phyloP scores from a whole-genome alignment of 2,113 vertebrate genomes.

The Trogon melanurus region DNA sequence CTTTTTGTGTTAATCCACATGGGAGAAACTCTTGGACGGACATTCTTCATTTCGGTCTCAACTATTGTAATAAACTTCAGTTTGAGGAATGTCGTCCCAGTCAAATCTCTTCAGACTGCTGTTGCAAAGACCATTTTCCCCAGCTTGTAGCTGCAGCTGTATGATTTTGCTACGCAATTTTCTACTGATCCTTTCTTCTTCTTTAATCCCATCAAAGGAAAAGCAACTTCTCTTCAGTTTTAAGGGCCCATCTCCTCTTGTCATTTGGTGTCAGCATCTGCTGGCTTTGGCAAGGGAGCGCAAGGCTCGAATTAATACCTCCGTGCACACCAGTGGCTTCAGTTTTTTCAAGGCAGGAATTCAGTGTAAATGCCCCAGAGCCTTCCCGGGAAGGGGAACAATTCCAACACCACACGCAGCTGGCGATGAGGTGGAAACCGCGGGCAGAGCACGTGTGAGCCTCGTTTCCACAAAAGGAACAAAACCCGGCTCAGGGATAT shows the following conservation, averaged over 20 bases:
- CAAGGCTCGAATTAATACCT: not conserved
- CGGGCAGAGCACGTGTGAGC: accelerated
- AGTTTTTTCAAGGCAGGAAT: not conserved
- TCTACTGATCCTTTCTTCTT: not conserved
- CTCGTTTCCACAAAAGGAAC: not conserved
- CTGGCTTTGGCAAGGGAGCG: not conserved
- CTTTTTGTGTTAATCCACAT: not conserved
- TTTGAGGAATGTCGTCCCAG: not conserved
- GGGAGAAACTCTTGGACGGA: not conserved
- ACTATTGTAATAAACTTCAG: not conserved
- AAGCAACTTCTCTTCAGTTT: not conserved
- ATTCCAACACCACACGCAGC: not conserved
- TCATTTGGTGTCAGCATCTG: not conserved
- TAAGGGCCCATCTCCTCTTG: not conserved
- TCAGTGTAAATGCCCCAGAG: not conserved
- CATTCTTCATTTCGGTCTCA: not conserved
- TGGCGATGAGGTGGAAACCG: not conserved
- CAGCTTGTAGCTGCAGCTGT: not conserved
- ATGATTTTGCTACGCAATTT: not conserved
- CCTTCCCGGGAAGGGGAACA: not conserved
- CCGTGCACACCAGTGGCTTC: not conserved
- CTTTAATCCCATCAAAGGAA: not conserved
- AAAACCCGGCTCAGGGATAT: not conserved
- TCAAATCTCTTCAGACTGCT: not conserved
- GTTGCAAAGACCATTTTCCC: not conserved